phyloP scores from a whole-genome alignment of 2,797 vertebrate species.

The Cuniculus paca region DNA sequence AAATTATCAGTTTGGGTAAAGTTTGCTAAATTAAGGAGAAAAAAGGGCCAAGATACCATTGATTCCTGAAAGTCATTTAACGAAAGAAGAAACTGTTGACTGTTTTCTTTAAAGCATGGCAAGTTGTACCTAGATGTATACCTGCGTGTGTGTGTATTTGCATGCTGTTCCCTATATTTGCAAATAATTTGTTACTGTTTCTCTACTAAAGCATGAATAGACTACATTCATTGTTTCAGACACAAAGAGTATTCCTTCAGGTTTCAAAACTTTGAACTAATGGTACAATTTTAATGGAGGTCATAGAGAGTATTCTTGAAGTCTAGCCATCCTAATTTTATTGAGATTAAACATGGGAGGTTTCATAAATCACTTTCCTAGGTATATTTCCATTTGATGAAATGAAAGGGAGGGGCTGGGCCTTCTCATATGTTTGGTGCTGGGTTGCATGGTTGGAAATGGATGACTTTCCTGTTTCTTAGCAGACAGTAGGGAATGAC shows the following conservation, averaged over 20 bases:
- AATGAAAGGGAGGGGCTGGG: not conserved
- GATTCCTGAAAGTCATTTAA: not conserved
- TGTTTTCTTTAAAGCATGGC: not conserved
- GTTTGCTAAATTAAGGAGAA: not conserved
- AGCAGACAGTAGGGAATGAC: not conserved
- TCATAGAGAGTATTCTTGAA: not conserved
- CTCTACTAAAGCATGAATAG: not conserved
- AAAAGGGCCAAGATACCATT: not conserved
- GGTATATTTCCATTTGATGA: not conserved
- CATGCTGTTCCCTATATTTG: not conserved
- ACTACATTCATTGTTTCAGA: not conserved
- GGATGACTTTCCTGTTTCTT: not conserved
- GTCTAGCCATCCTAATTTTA: not conserved
- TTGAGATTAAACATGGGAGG: constrained; percentile 3
- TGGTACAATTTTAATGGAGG: not conserved
- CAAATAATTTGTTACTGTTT: not conserved
- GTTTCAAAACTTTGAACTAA: not conserved
- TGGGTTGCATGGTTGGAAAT: not conserved
- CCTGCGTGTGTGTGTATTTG: not conserved
- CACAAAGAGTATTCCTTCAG: not conserved
- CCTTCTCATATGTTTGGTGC: not conserved
- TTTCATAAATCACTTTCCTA: not conserved
- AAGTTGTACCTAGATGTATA: not conserved
- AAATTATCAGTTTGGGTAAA: not conserved
- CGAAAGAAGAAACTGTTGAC: not conserved